Base-by-base conservation (phyloP, 2,797 vertebrate genomes). In the Leptoclinus maculatus region DNA sequence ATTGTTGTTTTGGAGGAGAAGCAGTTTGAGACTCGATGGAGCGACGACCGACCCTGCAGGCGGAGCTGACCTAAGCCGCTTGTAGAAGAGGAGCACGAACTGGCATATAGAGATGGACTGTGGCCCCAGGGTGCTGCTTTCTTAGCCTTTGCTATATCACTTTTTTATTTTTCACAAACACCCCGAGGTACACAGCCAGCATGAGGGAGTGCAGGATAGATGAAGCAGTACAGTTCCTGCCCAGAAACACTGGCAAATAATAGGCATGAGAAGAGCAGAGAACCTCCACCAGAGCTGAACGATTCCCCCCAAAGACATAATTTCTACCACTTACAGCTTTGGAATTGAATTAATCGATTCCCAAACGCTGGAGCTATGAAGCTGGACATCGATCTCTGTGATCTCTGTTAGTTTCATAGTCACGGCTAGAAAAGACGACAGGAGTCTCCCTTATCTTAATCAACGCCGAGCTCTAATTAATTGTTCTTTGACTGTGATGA, bases 31-130 rank as follows among this genome's bases (percentile, higher is more conserved):
- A 39, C 5, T 12, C 2, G 23, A 67, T 21, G 32, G 16, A 70
- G 23, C 3, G 38, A 63, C 45, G 58, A 53, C 21, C 8, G 38
- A 66, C 23, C 66, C 80, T 38, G 19, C 49, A 65, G 83, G 62
- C 19, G 0, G 53, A 67, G 19, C 53, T 54, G 75, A 71, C 36
- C 63, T n/a, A 47, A 78, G 62, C 4, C 25, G 59, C 66, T 70
- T 45, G 16, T 34, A 54, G 23, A 7, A 57, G 62, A 11, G 7
- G 54, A 86, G 74, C 19, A 17, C 2, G 49, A 60, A 53, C 64
- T 36, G 72, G 13, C 39, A 19, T 72, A 65, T 36, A 59, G 64
- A 56, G 64, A 68, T 47, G 62, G 57, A 66, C 51, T 7, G 10
- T 59, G 66, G 4, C 41, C 71, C 11, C n/a, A 67, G 23, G 36